Evolutionary conservation across 2,113 vertebrate genomes (phyloP), one percentile per base, ranked within the genome.

Genomic region (Glaucidium brasilianum): DNA sequence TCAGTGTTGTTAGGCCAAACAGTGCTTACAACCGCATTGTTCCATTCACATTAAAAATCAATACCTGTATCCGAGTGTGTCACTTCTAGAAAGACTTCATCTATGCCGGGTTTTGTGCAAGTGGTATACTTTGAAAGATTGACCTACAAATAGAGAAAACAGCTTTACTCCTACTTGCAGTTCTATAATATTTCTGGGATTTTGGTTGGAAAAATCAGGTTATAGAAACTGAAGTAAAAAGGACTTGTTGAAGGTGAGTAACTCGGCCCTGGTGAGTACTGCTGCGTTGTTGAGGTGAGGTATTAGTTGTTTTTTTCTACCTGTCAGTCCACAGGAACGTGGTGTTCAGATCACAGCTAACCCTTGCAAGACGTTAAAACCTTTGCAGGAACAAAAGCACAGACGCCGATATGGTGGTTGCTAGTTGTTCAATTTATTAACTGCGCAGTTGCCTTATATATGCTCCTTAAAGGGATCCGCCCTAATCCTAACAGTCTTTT

Each of bases 21-120:
- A 37, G 21, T 8, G 4, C 75, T 94, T 94, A 18, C 15, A 91
- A 23, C 7, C 72, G 26, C 6, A 2, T 60, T 66, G 41, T 56
- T 66, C 10, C 1, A 0, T 73, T 69, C 50, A 21, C 23, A 2
- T 92, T 78, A 39, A 62, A 59, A 59, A 60, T 39, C 30, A 37
- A 5, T 63, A 10, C 0, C 0, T 47, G 2, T 63, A 25, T 74
- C 14, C 37, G 23, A 55, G 29, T 7, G 18, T 2, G 2, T 43
- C 9, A 13, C 13, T 80, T 76, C 12, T 15, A 63, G 39, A 77
- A 74, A 55, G 22, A 12, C 59, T 83, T 91, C 0, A 0, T 9
- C 9, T 69, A 1, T 55, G 37, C 5, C 5, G 14, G 9, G 47
- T 73, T 60, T 94, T 37, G 15, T 32, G 3, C 27, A 35, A 23